These are phyloP conservation scores for Melanargia galathea DNA, from an alignment of 2,888 invertebrate genomes.

Conservation along the genomic window DNA sequence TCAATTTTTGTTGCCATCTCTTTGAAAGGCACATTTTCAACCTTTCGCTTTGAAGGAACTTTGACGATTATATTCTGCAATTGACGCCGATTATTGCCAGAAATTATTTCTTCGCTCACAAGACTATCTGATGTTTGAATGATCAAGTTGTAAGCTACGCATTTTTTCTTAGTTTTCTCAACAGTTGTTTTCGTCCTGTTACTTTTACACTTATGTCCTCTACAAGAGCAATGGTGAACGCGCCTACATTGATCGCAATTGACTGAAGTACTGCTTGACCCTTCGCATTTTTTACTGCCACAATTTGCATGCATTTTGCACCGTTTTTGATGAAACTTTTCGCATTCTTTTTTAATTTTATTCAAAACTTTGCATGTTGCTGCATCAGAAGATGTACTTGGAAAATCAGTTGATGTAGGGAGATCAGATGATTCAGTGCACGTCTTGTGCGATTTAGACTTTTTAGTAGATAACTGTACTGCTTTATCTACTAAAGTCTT, in stretches of 20 bases:
- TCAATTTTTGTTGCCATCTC: slow-evolving; percentile 60
- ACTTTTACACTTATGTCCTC: slow-evolving; percentile 61
- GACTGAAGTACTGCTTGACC: slow-evolving; percentile 65
- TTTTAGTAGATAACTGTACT: slow-evolving; percentile 53
- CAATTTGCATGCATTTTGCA: slow-evolving; percentile 50
- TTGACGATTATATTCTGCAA: slow-evolving; percentile 69
- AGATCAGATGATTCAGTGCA: slow-evolving; percentile 60
- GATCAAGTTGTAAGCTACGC: slow-evolving; percentile 74
- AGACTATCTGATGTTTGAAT: slow-evolving; percentile 73
- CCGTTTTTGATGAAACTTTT: slow-evolving; percentile 68
- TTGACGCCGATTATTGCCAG: slow-evolving; percentile 48
- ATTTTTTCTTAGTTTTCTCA: slow-evolving; percentile 64
- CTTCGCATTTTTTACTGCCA: slow-evolving; percentile 55
- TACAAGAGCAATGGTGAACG: slow-evolving; percentile 60
- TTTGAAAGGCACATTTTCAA: slow-evolving; percentile 55
- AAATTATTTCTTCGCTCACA: slow-evolving; percentile 59
- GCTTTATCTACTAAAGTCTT: slow-evolving; percentile 55
- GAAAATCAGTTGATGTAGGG: slow-evolving; percentile 59
- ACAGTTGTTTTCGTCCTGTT: slow-evolving; percentile 51
- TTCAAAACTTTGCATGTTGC: slow-evolving; percentile 67
- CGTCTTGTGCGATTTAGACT: slow-evolving; percentile 47
- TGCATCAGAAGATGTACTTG: slow-evolving; percentile 66
- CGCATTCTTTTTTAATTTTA: slow-evolving; percentile 72
- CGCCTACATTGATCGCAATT: slow-evolving; percentile 67
- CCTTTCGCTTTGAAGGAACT: slow-evolving; percentile 61